These are phyloP conservation scores for Nephrocerus scutellatus DNA, from an alignment of 2,888 invertebrate species.

Conservation along the genomic window DNA sequence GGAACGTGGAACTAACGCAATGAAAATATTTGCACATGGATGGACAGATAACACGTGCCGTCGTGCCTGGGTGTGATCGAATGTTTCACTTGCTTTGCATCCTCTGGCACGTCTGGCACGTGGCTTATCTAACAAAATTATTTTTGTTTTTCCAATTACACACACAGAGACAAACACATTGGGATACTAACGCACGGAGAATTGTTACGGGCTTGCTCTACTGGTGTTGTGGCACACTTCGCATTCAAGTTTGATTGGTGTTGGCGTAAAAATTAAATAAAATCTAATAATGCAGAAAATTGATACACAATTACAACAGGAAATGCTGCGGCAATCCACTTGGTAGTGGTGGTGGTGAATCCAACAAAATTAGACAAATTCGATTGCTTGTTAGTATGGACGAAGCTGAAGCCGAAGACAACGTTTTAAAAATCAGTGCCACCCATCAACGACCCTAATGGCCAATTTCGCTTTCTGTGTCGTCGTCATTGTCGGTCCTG, in stretches of 20 bases:
- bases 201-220: no score
- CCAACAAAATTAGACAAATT: constrained; percentile 1
- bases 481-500: no score
- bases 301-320: constrained; percentile 34
- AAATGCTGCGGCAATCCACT: constrained; percentile 1
- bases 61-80: constrained; percentile 6
- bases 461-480: no score
- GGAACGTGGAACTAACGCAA: constrained; percentile 30
- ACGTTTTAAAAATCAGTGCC: constrained; percentile 14
- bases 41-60: constrained; percentile 25
- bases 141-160: no score
- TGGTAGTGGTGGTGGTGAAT: constrained; percentile 6
- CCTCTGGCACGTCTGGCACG: constrained; percentile 31
- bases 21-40: constrained; percentile 34
- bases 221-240: neutral
- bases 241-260: no score
- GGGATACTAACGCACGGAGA: no score
- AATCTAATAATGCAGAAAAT: constrained; percentile 46
- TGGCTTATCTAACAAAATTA: neutral
- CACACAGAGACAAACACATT: no score
- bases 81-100: constrained; percentile 21
- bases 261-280: constrained; percentile 30
- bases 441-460: no score
- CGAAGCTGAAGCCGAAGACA: constrained; percentile 8
- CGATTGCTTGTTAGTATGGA: no score